These are phyloP conservation scores for Conus ventricosus DNA, from an alignment of 1,140 invertebrate species.

Conservation along the genomic window DNA sequence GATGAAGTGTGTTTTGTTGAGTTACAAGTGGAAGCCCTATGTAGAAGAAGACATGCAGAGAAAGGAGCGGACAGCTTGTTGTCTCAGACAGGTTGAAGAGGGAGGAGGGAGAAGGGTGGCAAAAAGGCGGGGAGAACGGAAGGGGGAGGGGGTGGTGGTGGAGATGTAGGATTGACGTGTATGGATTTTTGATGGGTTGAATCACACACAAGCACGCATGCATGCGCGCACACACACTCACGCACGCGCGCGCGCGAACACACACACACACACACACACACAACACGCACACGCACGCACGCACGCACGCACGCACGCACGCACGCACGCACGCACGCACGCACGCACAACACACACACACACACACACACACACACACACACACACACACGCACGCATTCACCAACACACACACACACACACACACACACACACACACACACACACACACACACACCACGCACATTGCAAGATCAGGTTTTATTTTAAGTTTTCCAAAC, in stretches of 20 bases:
- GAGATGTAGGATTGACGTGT: too few relatives aligned
- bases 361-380: neutral
- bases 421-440: neutral
- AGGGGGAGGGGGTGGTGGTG: too few relatives aligned
- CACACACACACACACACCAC: neutral
- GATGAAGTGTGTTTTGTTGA: too few relatives aligned
- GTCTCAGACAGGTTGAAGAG: too few relatives aligned
- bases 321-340: too few relatives aligned
- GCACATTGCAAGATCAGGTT: neutral
- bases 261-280: conserved; percentile 6
- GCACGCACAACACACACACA: neutral
- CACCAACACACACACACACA: conserved; percentile 1
- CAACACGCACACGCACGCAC: neutral
- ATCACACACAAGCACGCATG: neutral
- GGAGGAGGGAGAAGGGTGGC: too few relatives aligned
- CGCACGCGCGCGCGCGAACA: neutral
- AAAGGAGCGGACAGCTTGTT: too few relatives aligned
- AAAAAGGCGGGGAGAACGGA: too few relatives aligned
- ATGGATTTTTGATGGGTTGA: too few relatives aligned
- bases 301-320: neutral
- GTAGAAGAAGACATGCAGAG: too few relatives aligned
- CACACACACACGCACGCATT: neutral
- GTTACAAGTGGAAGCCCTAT: too few relatives aligned
- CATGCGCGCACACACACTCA: too few relatives aligned
- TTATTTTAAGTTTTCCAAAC: neutral